A percentile compares a stretch with the other conserved stretches of the same genome.
Conservation (phyloP, 2,113 vertebrate genomes). For the Dryoscopus gambensis region DNA sequence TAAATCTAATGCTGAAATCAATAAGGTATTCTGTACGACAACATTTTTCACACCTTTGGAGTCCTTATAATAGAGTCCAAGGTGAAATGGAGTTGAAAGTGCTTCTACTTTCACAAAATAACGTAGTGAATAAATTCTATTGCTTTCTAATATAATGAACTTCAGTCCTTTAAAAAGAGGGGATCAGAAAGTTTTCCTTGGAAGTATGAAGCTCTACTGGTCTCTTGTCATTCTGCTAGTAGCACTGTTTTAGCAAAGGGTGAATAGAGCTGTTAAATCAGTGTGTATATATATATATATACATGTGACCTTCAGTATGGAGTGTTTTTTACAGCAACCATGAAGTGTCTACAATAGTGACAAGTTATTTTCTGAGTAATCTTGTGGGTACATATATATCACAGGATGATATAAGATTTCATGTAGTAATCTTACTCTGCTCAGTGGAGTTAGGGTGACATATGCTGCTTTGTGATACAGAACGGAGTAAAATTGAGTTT, state of each 20-base stretch:
- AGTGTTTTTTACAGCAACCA: constrained; percentile 19
- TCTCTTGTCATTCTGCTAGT: background rate
- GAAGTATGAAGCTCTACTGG: background rate
- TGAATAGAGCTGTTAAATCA: constrained; percentile 11
- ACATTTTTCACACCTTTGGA: background rate
- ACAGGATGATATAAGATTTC: constrained; percentile 38
- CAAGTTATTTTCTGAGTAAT: constrained; percentile 55
- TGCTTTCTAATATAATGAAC: background rate
- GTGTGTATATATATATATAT: background rate
- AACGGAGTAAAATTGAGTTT: constrained; percentile 42
- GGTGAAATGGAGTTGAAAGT: background rate
- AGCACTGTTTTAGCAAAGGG: background rate
- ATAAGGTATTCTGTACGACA: background rate
- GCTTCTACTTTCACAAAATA: background rate
- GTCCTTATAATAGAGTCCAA: background rate
- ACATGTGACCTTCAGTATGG: constrained; percentile 31
- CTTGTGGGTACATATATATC: constrained; percentile 37
- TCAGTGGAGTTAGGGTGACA: constrained; percentile 38
- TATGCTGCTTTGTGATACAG: constrained; percentile 53
- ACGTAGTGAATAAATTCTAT: background rate
- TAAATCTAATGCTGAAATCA: background rate
- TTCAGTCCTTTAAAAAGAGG: background rate
- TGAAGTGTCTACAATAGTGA: constrained; percentile 36
- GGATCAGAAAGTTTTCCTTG: background rate
- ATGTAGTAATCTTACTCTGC: constrained; percentile 29